Evolutionary conservation across 1,140 invertebrate genomes (phyloP), one percentile per base, ranked within the genome.

Genomic region (Sminthurinus signatus): DNA sequence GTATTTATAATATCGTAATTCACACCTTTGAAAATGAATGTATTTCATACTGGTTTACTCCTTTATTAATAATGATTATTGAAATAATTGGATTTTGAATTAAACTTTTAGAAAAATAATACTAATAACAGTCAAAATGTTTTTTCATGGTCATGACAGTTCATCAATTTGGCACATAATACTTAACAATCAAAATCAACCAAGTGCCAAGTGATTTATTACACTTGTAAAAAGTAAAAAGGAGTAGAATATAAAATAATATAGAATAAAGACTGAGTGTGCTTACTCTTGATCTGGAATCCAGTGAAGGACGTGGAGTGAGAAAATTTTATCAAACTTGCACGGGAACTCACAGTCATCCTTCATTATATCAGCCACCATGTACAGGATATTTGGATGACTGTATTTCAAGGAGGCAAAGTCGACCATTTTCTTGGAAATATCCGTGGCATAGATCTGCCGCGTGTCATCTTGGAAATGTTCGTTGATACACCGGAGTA

Each of bases 271-370:
- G n/a, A 28, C 2, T 17, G 19, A 28, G 5, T 23, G 2, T 19
- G 28, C 59, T 65, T 62, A 72, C 70, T 54, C 50, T 58, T 67
- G 65, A 59, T 72, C 70, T 0, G 56, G 39, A 59, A 72, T 69
- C 70, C 70, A 72, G 52, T 72, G 70, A 3, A 72, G 59, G 44
- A 72, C 70, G 31, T 72, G 66, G 8, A 68, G 48, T 12, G 67
- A 69, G 48, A 72, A 72, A 44, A 72, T 72, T 42, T 69, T 72
- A 60, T 72, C 67, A 42, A 69, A 72, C 52, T 65, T 60, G 48
- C 64, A 64, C 4, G 57, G 62, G 23, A 69, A 64, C 31, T 65
- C 61, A 21, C 14, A 12, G 21, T 66, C 62, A 19, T 69, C 60
- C 32, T 67, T 72, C 46, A 65, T 62, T 17, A 72, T 48, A 39